Conservation (phyloP, 2,113 vertebrate species). For the Prunella himalayana region DNA sequence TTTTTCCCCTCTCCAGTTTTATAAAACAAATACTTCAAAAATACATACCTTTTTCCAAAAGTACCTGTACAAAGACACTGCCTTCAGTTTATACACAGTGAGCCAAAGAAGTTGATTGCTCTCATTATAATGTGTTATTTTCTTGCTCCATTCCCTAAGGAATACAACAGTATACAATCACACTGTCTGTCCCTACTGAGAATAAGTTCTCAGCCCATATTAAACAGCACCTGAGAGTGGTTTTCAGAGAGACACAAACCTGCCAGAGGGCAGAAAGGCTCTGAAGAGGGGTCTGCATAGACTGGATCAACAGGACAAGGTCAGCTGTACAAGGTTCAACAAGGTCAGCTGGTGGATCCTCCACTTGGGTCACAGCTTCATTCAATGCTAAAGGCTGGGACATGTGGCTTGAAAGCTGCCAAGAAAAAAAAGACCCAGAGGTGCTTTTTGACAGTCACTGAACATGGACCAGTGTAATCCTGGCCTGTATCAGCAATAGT, state of each 20-base stretch:
- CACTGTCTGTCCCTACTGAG: neutral
- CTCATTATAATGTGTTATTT: neutral
- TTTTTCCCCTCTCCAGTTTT: neutral
- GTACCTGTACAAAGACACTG: rapidly evolving
- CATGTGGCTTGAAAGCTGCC: neutral
- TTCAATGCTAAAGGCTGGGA: neutral
- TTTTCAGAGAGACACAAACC: neutral
- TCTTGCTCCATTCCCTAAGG: neutral
- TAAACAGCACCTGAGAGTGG: neutral
- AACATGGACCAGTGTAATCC: neutral
- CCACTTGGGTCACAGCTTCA: neutral
- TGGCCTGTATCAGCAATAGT: neutral
- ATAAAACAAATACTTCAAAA: neutral
- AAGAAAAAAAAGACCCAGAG: no score
- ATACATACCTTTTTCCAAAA: neutral
- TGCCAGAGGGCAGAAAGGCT: neutral
- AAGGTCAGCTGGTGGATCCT: neutral
- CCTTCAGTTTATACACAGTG: neutral
- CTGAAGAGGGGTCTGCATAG: neutral
- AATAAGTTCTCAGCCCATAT: neutral
- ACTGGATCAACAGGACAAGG: neutral
- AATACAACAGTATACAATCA: neutral
- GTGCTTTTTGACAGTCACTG: neutral
- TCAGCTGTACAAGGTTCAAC: neutral
- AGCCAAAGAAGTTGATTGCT: neutral